phyloP scores from a whole-genome alignment of 2,888 invertebrate species.

The Gortyna flavago region DNA sequence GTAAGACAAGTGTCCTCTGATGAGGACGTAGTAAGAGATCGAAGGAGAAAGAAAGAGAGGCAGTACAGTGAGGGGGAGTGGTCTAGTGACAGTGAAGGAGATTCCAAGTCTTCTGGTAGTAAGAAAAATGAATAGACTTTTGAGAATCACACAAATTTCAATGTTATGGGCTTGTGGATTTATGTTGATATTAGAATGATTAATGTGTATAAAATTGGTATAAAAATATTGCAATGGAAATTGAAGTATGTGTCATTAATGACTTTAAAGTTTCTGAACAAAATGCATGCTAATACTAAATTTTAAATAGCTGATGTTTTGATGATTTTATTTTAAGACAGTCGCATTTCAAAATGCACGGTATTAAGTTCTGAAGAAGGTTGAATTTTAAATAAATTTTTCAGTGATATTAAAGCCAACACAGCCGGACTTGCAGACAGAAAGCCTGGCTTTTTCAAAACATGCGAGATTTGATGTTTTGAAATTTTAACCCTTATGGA shows the following conservation, averaged over 20 bases:
- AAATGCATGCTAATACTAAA: neutral
- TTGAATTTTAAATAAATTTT: conserved; percentile 9
- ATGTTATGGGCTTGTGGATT: neutral
- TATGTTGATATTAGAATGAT: conserved; percentile 25
- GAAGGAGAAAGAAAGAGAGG: conserved; percentile 77
- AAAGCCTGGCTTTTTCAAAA: neutral
- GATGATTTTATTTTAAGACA: neutral
- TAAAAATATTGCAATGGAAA: conserved; percentile 7
- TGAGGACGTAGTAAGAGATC: conserved; percentile 68
- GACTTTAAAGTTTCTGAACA: neutral
- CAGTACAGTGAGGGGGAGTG: conserved; percentile 87
- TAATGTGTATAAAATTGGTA: neutral
- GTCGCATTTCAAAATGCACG: neutral
- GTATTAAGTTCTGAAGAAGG: neutral
- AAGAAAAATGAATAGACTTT: conserved; percentile 54
- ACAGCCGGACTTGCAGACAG: conserved; percentile 1
- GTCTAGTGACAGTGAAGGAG: conserved; percentile 84
- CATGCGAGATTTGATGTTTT: neutral
- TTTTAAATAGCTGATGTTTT: neutral
- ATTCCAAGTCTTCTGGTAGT: conserved; percentile 73
- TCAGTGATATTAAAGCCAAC: neutral
- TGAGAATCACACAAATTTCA: conserved; percentile 14
- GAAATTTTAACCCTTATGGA: neutral
- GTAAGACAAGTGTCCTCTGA: conserved; percentile 68
- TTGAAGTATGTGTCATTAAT: neutral